Conservation (phyloP, 2,797 vertebrate species). For the Schizopygopsis malacanthus region DNA sequence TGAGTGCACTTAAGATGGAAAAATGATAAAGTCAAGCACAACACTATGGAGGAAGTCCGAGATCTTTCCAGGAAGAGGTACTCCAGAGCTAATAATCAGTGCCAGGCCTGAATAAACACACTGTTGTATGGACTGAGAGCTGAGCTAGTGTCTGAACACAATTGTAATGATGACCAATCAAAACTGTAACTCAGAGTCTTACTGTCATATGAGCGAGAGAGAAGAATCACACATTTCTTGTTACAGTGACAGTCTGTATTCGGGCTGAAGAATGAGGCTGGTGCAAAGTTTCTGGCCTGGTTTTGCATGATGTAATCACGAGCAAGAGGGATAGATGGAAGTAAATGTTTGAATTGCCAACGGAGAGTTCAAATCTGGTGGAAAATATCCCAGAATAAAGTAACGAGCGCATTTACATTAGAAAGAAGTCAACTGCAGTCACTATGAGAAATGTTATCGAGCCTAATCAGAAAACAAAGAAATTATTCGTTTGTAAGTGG, state of each 20-base stretch:
- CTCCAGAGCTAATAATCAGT: conserved; percentile 65
- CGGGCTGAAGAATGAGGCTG: neutral
- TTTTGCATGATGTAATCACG: conserved; percentile 54
- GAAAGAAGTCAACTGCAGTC: neutral
- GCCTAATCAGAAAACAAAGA: neutral
- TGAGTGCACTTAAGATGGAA: conserved; percentile 69
- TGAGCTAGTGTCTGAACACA: conserved; percentile 48
- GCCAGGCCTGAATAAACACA: conserved; percentile 62
- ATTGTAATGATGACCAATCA: conserved; percentile 44
- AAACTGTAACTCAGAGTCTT: conserved; percentile 29
- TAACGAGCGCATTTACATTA: neutral
- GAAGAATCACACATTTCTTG: conserved; percentile 24
- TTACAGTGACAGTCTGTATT: conserved; percentile 4
- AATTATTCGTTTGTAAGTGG: neutral
- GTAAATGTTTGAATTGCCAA: conserved; percentile 20
- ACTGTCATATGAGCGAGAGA: neutral
- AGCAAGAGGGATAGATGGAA: conserved; percentile 45
- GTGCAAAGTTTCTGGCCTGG: conserved; percentile 26
- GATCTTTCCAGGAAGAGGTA: conserved; percentile 57
- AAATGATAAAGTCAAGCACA: conserved; percentile 66
- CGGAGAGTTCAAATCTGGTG: conserved; percentile 2
- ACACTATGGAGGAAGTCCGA: conserved; percentile 47
- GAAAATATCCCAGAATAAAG: conserved; percentile 2
- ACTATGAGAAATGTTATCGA: neutral
- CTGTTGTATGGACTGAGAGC: conserved; percentile 37